Base-by-base conservation (phyloP, 2,888 invertebrate species). In the Laothoe populi region DNA sequence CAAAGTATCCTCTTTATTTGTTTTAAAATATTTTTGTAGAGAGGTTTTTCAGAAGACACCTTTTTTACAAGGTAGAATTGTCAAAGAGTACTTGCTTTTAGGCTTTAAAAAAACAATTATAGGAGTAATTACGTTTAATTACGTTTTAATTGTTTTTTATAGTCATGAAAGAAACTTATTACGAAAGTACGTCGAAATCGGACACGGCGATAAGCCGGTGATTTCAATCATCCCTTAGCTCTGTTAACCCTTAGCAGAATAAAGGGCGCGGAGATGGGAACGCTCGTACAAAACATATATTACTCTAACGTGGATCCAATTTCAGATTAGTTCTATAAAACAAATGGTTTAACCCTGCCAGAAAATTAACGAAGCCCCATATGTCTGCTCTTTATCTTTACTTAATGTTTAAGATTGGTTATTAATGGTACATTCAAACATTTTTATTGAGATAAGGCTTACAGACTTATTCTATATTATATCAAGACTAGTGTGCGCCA, bases 381-480 rank as follows among this genome's bases (percentile, higher is more conserved):
- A 53, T 35, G 19, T 53, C 10, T 53, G 10, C 31, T 5, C 11
- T 53, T 53, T 53, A 35, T 53, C 53, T 53, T 35, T 11, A n/a
- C 53, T 53, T 53, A 53, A 53, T 53, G 53, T 53, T 53, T 53
- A 53, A 53, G 31, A 53, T 53, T 53, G 35, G 53, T 53, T 16
- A 53, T 53, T 53, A 35, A 53, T 53, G 53, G 53, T 31, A 11
- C 19, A 19, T 19, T 53, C 53, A 11, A 35, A 53, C 53, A 53
- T 53, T 53, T 53, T 53, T 53, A 53, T 53, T 31, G 35, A 53
- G 53, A 53, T 53, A 35, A 49, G 19, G 53, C 11, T 19, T 53
- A 53, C 35, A 35, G 35, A 11, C 35, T 19, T 53, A 31, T 35
- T 53, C 5, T 16, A 49, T 31, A n/a, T 24, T 38, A 38, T 38